phyloP scores from a whole-genome alignment of 2,113 vertebrate genomes.

The Xyliphius kryptos region DNA sequence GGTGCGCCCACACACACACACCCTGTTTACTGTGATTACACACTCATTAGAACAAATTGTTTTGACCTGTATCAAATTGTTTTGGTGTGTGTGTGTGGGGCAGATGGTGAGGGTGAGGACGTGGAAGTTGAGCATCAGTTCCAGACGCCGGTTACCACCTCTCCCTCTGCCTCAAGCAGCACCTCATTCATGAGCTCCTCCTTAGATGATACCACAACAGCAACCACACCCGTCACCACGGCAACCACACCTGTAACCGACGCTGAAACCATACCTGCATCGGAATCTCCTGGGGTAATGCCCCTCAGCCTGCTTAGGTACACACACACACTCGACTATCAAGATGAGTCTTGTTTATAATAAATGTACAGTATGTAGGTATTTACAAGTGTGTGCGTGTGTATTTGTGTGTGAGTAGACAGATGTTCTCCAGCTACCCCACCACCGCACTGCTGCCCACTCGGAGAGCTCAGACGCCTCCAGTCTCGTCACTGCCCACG shows the following conservation, averaged over 20 bases:
- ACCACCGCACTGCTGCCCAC: constrained; percentile 86
- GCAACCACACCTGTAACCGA: constrained; percentile 96
- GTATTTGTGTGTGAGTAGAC: constrained; percentile 62
- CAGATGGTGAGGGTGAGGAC: constrained; percentile 80
- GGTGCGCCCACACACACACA: no score
- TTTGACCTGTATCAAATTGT: no score
- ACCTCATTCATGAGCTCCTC: constrained; percentile 99
- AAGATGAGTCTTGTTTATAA: no score
- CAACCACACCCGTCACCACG: constrained; percentile 75
- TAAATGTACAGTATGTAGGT: no score
- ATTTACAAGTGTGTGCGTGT: constrained; percentile 6
- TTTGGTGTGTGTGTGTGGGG: constrained; percentile 57
- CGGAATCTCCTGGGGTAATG: constrained; percentile 94
- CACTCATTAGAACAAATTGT: no score
- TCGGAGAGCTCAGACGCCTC: constrained; percentile 91
- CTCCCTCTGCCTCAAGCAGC: constrained; percentile 94
- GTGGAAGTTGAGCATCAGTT: constrained; percentile 78
- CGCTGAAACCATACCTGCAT: constrained; percentile 87
- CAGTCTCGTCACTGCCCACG: constrained; percentile 88
- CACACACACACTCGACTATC: neutral
- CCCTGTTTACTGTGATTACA: no score
- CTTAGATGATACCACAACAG: constrained; percentile 90
- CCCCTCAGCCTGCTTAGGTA: constrained; percentile 95
- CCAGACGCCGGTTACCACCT: constrained; percentile 93
- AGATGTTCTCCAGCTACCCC: constrained; percentile 99